phyloP scores from a whole-genome alignment of 2,888 invertebrate species.

The Escarpia spicata region DNA sequence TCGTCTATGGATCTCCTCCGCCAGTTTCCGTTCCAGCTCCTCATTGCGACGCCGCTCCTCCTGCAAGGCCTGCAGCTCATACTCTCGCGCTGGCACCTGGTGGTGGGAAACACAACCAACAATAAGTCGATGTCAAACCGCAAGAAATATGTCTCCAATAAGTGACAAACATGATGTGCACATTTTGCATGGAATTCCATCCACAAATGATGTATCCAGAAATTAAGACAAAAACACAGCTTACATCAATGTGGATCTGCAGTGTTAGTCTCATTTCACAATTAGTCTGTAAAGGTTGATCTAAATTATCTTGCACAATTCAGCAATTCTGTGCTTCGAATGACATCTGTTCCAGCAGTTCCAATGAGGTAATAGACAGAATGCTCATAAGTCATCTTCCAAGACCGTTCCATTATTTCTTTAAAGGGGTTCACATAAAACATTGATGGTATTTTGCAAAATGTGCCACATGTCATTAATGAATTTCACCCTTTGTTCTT shows the following conservation, averaged over 20 bases:
- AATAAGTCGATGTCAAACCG: neutral
- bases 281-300: neutral
- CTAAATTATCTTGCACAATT: neutral
- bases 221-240: neutral
- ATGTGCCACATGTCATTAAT: neutral
- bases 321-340: neutral
- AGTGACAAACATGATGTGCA: neutral
- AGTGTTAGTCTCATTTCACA: neutral
- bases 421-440: neutral
- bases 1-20: constrained; percentile 62
- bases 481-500: neutral
- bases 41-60: constrained; percentile 63
- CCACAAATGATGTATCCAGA: neutral
- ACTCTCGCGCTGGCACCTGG: constrained; percentile 5
- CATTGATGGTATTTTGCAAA: neutral
- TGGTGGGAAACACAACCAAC: neutral
- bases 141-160: neutral
- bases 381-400: neutral
- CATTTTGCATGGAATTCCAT: neutral
- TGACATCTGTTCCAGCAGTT: neutral
- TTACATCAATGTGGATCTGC: neutral
- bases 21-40: constrained; percentile 63
- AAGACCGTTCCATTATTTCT: neutral
- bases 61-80: constrained; percentile 50
- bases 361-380: neutral